A percentile compares a stretch with the other conserved stretches of the same genome.
Evolutionary conservation across 2,888 invertebrate genomes (phyloP).

Genomic region (Pandemis corylana): DNA sequence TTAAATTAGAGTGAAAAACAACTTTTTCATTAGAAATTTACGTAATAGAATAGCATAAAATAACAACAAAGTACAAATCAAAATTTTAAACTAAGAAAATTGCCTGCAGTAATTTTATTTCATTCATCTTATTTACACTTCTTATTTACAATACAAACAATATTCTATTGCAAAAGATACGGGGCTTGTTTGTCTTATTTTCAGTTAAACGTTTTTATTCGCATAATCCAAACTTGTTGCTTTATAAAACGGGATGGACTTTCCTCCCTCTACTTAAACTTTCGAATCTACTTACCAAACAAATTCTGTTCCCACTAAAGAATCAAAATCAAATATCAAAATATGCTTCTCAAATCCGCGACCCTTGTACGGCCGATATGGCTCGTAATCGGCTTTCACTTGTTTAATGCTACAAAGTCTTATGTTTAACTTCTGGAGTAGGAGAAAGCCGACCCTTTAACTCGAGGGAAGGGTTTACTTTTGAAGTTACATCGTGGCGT

Average conservation of each 20-base stretch:
- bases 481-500: neutral
- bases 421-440: neutral
- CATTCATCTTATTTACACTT: no score
- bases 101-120: no score
- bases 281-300: conserved; percentile 1
- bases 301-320: conserved; percentile 3
- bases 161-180: no score
- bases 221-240: neutral
- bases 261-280: neutral
- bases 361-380: conserved; percentile 9
- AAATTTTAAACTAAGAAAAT: no score
- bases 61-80: no score
- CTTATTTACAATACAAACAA: no score
- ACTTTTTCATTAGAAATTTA: no score
- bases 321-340: conserved; percentile 7
- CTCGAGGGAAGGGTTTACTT: neutral
- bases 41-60: no score
- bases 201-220: neutral
- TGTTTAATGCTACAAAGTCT: neutral
- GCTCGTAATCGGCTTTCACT: conserved; percentile 9
- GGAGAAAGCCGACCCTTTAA: neutral
- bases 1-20: no score
- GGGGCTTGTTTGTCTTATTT: no score
- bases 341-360: conserved; percentile 6
- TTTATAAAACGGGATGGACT: neutral